Evolutionary conservation across 2,113 vertebrate genomes (phyloP).

Genomic region (Epinephelus lanceolatus): DNA sequence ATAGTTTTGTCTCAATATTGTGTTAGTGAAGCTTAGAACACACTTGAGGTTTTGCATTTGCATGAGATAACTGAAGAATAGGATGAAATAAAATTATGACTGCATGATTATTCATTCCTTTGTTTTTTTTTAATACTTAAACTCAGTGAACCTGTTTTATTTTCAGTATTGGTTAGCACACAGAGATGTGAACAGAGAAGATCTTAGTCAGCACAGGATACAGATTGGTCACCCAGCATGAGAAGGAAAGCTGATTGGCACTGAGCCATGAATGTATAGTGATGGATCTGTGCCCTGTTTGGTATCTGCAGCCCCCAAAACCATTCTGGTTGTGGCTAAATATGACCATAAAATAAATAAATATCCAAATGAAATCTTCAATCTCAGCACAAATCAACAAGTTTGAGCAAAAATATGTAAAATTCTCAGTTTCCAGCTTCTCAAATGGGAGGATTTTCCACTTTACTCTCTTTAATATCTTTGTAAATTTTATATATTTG

Average conservation of each 20-base stretch:
- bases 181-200: constrained; percentile 36
- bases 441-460: neutral
- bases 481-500: neutral
- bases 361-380: neutral
- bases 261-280: constrained; percentile 42
- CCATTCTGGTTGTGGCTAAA: neutral
- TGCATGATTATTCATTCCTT: constrained; percentile 8
- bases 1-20: constrained; percentile 43
- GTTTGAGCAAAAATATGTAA: neutral
- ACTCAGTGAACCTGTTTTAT: constrained; percentile 23
- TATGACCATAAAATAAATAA: neutral
- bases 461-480: neutral
- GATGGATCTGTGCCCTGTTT: constrained; percentile 19
- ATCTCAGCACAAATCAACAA: too few relatives aligned
- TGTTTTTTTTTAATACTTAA: constrained; percentile 8
- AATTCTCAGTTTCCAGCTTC: neutral
- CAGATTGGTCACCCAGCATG: constrained; percentile 79
- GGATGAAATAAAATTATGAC: constrained; percentile 10
- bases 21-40: constrained; percentile 42
- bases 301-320: constrained; percentile 12
- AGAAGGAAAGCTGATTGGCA: constrained; percentile 59
- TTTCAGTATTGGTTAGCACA: constrained; percentile 34
- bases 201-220: constrained; percentile 78
- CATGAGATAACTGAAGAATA: constrained; percentile 24
- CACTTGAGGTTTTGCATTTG: constrained; percentile 47